Conservation (phyloP, 2,113 vertebrate species). For the Plestiodon gilberti region DNA sequence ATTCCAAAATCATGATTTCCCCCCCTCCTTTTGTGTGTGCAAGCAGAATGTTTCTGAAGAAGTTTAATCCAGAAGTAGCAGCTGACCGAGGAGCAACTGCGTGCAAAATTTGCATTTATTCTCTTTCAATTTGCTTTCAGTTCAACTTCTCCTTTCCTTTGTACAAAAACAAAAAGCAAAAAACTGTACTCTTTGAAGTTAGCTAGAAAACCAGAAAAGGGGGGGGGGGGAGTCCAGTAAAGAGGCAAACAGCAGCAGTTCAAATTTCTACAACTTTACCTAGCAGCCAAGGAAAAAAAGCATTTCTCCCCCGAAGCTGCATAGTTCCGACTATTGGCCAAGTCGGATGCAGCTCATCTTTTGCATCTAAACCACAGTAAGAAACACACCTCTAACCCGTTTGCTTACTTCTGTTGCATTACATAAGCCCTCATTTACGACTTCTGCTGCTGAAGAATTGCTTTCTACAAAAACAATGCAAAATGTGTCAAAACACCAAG, state of each 20-base stretch:
- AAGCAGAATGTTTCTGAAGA: background rate
- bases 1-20: slow-evolving; percentile 24
- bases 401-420: background rate
- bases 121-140: slow-evolving; percentile 14
- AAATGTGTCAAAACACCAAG: background rate
- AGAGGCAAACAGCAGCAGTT: background rate
- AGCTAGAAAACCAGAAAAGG: slow-evolving; percentile 12
- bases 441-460: background rate
- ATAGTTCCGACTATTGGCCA: background rate
- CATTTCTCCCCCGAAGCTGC: background rate
- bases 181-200: slow-evolving; percentile 7
- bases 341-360: slow-evolving; percentile 15
- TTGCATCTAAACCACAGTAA: slow-evolving; percentile 6
- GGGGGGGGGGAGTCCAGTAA: background rate
- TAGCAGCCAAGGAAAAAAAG: background rate
- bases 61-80: slow-evolving; percentile 6
- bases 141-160: slow-evolving; percentile 49
- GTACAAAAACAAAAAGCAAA: slow-evolving; percentile 22
- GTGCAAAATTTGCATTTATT: slow-evolving; percentile 14
- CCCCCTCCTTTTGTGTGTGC: slow-evolving; percentile 3
- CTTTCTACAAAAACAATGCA: background rate
- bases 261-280: background rate
- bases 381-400: slow-evolving; percentile 9
- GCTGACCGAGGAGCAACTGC: slow-evolving; percentile 1
- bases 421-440: background rate